Evolutionary conservation across 2,797 vertebrate genomes (phyloP), one percentile per base, ranked within the genome.

Genomic region (Adelosebastes latens): DNA sequence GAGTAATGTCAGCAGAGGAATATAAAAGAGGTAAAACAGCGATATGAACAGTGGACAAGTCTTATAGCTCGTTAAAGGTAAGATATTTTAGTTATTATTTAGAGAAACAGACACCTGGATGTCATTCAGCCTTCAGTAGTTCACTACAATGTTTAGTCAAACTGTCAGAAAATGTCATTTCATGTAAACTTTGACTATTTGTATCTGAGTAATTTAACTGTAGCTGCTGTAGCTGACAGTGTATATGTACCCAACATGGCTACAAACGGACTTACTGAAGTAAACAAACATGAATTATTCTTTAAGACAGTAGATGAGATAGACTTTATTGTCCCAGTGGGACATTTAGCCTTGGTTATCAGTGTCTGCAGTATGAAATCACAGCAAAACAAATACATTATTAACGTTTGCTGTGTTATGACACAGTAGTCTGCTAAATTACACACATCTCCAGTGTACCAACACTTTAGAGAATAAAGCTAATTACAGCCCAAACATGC

Each of bases 31-130:
- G 0, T 2, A 1, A 16, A 31, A 77, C n/a, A n/a, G 36, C 3
- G 31, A 72, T 5, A 83, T 89, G 69, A 79, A 11, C 49, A 27
- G 4, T 10, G 29, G 36, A 27, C 0, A 22, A 14, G 5, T 53
- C 18, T 16, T 80, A 0, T 72, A 72, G 53, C 18, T 25, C 52
- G 2, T 74, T 62, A 39, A 87, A 79, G 90, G 87, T 91, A 52
- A 73, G 73, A 58, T n/a, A 1, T 4, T 0, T 8, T 32, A 22
- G 8, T 27, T 4, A 20, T 27, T 65, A 5, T 11, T 62, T 66
- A 13, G 2, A 18, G 16, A 52, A 75, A 27, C 34, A 62, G 7
- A 39, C 10, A 2, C 2, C 2, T 55, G 13, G 2, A 42, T 32
- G 6, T 24, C 3, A 10, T 5, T 24, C 1, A 25, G 11, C 4